Conservation (phyloP, 2,113 vertebrate species). For the Polypterus bichir region DNA sequence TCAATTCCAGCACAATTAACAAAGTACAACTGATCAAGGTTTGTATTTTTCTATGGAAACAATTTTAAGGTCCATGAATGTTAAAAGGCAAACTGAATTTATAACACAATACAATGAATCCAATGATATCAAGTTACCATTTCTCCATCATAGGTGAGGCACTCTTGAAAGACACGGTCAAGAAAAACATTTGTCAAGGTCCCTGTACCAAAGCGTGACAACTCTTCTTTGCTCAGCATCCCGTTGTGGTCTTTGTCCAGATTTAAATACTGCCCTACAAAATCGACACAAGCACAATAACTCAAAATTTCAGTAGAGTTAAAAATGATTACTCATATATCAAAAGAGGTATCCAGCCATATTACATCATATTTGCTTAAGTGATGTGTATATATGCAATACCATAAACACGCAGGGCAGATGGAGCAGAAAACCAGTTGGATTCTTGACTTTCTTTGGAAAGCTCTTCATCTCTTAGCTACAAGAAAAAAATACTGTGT, state of each 20-base stretch:
- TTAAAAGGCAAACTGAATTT: too few species aligned
- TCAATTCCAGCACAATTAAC: too few species aligned
- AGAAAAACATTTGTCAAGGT: constrained; percentile 88
- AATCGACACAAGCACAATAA: constrained; percentile 10
- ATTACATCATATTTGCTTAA: not conserved
- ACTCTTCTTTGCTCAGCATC: constrained; percentile 96
- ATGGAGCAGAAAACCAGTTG: constrained; percentile 97
- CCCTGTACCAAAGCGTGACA: constrained; percentile 89
- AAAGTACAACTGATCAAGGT: too few species aligned
- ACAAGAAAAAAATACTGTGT: constrained; percentile 14
- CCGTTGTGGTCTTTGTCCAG: constrained; percentile 96
- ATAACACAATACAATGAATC: not conserved
- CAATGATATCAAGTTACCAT: constrained; percentile 58
- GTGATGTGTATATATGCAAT: constrained; percentile 24
- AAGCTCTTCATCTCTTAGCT: constrained; percentile 93
- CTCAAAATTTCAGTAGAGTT: constrained; percentile 3
- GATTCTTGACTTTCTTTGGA: constrained; percentile 98
- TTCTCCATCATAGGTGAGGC: constrained; percentile 92
- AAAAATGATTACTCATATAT: constrained; percentile 1
- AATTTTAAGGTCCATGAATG: too few species aligned
- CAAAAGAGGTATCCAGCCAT: not conserved
- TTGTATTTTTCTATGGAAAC: too few species aligned
- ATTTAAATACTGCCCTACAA: constrained; percentile 86
- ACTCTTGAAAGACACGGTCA: constrained; percentile 92
- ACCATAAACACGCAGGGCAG: constrained; percentile 89